Conservation (phyloP, 2,888 invertebrate genomes). For the Hypena proboscidalis region DNA sequence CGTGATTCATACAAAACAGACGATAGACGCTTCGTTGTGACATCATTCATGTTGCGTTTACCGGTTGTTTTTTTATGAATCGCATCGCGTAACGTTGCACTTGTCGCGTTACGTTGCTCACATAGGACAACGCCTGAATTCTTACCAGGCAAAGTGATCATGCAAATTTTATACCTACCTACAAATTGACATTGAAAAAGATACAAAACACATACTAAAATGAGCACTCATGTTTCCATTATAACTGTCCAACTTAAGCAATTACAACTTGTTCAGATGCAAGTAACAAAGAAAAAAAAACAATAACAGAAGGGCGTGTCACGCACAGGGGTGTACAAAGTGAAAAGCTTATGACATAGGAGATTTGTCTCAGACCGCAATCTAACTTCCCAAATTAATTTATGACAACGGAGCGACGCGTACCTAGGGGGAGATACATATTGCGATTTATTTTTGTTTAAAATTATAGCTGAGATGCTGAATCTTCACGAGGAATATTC, state of each 20-base stretch:
- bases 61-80: too few species aligned
- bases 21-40: too few species aligned
- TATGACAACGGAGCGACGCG: conserved; percentile 59
- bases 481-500: too few species aligned
- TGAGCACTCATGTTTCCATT: conserved; percentile 4
- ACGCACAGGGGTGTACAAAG: conserved; percentile 58
- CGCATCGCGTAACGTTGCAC: too few species aligned
- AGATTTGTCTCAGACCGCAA: conserved; percentile 54
- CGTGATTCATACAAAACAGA: too few species aligned
- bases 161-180: too few species aligned
- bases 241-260: conserved; percentile 20
- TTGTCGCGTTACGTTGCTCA: too few species aligned
- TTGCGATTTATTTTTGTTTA: conserved; percentile 5
- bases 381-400: conserved; percentile 80
- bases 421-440: conserved; percentile 9
- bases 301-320: conserved; percentile 51
- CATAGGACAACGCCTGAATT: too few species aligned
- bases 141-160: too few species aligned
- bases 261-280: conserved; percentile 22
- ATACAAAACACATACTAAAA: background rate
- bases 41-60: too few species aligned
- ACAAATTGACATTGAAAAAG: too few species aligned
- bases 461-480: background rate
- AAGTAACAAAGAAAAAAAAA: conserved; percentile 10
- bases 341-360: conserved; percentile 57